These are phyloP conservation scores for Drepana arcuata DNA, from an alignment of 1,140 invertebrate genomes.

Conservation along the genomic window DNA sequence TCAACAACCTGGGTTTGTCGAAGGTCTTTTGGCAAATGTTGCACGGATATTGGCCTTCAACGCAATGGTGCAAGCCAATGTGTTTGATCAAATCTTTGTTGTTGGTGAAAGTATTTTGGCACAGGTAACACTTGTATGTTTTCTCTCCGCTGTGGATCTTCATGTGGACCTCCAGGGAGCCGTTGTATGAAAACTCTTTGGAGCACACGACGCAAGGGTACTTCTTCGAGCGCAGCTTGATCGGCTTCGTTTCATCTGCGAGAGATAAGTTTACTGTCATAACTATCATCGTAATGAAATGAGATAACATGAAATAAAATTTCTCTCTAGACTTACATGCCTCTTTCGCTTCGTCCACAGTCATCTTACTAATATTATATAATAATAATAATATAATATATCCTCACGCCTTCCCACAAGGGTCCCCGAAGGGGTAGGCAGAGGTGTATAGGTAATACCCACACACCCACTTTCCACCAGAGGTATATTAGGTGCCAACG, in stretches of 20 bases:
- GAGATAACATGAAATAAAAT: not conserved
- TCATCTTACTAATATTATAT: no score
- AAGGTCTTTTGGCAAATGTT: constrained; percentile 33
- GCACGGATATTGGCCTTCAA: constrained; percentile 28
- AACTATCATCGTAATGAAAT: not conserved
- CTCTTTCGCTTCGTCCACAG: no score
- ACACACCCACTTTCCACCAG: no score
- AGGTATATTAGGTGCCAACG: no score
- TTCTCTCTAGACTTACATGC: no score
- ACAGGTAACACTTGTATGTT: constrained; percentile 35
- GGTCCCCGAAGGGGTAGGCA: no score
- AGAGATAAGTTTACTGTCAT: constrained; percentile 19
- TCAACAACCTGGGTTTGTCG: constrained; percentile 32
- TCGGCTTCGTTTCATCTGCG: constrained; percentile 14
- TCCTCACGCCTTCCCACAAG: no score
- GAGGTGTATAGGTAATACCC: no score
- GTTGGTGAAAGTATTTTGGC: constrained; percentile 26
- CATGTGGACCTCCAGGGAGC: constrained; percentile 49
- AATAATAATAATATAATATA: no score
- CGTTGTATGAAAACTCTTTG: constrained; percentile 51
- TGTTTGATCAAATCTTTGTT: constrained; percentile 50
- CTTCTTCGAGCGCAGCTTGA: no score
- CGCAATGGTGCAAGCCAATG: constrained; percentile 24
- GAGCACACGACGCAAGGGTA: constrained; percentile 36
- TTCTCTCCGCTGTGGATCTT: constrained; percentile 65